A percentile compares a stretch with the other conserved stretches of the same genome.
Conservation (phyloP, 1,140 invertebrate genomes). For the Drosophila sechellia region DNA sequence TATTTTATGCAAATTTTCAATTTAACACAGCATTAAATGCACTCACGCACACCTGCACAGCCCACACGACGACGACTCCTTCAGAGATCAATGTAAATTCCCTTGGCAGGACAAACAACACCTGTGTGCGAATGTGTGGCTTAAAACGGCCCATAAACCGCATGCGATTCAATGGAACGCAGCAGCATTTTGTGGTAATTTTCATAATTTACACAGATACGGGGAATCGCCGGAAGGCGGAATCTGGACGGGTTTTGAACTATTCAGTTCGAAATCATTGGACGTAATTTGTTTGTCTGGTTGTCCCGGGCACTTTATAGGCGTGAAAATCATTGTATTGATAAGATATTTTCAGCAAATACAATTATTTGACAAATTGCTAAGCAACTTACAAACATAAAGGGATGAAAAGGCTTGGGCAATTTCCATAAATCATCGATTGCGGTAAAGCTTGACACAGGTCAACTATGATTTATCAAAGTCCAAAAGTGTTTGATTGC, state of each 20-base stretch:
- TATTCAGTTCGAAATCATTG: slow-evolving; percentile 67
- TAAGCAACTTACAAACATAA: slow-evolving; percentile 41
- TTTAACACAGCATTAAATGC: slow-evolving; percentile 81
- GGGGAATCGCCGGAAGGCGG: slow-evolving; percentile 47
- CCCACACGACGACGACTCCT: slow-evolving; percentile 25
- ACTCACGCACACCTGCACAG: slow-evolving; percentile 20
- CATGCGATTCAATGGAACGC: slow-evolving; percentile 40
- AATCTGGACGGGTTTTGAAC: neutral
- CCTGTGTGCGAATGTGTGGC: slow-evolving; percentile 50
- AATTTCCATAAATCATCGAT: slow-evolving; percentile 44
- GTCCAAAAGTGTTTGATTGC: slow-evolving; percentile 52
- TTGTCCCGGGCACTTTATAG: slow-evolving; percentile 33
- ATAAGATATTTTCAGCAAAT: slow-evolving; percentile 40
- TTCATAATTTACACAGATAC: slow-evolving; percentile 71
- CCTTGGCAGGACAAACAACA: slow-evolving; percentile 57
- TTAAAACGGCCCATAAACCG: slow-evolving; percentile 59
- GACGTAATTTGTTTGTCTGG: slow-evolving; percentile 55
- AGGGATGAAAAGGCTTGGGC: neutral
- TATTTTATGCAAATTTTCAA: slow-evolving; percentile 83
- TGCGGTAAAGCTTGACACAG: slow-evolving; percentile 23
- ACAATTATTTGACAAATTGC: slow-evolving; percentile 67
- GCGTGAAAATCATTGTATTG: slow-evolving; percentile 57
- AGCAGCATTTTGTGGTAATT: slow-evolving; percentile 67
- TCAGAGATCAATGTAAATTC: slow-evolving; percentile 58
- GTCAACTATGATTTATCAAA: slow-evolving; percentile 56